Conservation (phyloP, 1,140 invertebrate species). For the Zaprionus camerounensis region DNA sequence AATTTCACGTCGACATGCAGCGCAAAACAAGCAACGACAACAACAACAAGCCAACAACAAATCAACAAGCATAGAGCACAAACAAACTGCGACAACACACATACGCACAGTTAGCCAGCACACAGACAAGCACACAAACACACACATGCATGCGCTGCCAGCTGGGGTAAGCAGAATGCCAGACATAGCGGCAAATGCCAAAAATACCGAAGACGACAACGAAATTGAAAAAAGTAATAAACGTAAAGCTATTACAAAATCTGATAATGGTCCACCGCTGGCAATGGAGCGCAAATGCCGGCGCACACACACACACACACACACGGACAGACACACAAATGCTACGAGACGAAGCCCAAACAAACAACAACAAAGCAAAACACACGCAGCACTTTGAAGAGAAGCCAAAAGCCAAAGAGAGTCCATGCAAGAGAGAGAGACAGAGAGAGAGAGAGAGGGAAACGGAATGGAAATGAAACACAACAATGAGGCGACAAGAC, state of each 20-base stretch:
- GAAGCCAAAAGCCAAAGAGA: constrained; percentile 9
- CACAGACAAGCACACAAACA: not conserved
- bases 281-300: constrained; percentile 72
- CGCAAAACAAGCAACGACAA: constrained; percentile 50
- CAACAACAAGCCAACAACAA: constrained; percentile 70
- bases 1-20: constrained; percentile 24
- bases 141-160: not conserved
- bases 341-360: constrained; percentile 14
- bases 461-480: constrained; percentile 67
- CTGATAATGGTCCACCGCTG: constrained; percentile 79
- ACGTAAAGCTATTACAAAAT: constrained; percentile 83
- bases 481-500: constrained; percentile 35
- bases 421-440: constrained; percentile 14
- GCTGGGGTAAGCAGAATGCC: constrained; percentile 6
- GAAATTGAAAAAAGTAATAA: constrained; percentile 78
- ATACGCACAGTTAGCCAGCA: not conserved
- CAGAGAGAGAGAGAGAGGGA: constrained; percentile 22
- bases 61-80: constrained; percentile 61
- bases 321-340: not conserved
- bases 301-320: constrained; percentile 41
- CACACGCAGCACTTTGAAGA: constrained; percentile 26
- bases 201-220: constrained; percentile 70
- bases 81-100: constrained; percentile 25
- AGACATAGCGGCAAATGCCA: constrained; percentile 58
- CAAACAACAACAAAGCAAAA: constrained; percentile 23